phyloP scores from a whole-genome alignment of 1,140 invertebrate species.

The Drosophila trapezifrons region DNA sequence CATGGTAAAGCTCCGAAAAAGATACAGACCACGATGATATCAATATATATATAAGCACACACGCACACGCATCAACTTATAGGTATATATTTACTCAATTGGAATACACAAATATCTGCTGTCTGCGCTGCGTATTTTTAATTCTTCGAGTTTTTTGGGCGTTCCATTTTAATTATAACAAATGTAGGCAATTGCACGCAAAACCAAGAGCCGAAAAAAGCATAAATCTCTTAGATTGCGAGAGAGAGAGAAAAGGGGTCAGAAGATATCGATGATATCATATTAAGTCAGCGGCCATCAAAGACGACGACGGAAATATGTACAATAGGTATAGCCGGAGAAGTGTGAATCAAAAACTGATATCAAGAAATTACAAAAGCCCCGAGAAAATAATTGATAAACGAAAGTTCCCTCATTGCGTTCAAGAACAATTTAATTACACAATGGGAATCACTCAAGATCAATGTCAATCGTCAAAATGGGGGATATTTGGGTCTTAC shows the following conservation, averaged over 20 bases:
- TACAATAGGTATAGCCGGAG: not conserved
- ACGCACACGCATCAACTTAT: constrained; percentile 18
- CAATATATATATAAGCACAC: constrained; percentile 21
- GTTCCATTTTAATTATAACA: constrained; percentile 57
- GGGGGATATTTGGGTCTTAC: not conserved
- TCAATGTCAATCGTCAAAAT: constrained; percentile 3
- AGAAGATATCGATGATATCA: constrained; percentile 47
- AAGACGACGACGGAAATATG: constrained; percentile 12
- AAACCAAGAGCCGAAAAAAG: constrained; percentile 5
- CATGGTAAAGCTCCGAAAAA: constrained; percentile 40
- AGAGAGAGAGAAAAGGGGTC: not conserved
- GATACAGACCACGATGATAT: constrained; percentile 34
- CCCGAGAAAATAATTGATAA: constrained; percentile 10
- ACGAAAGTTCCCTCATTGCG: constrained; percentile 8
- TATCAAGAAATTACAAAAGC: constrained; percentile 19
- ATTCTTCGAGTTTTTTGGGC: constrained; percentile 39
- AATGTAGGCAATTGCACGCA: constrained; percentile 52
- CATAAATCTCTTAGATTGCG: constrained; percentile 43
- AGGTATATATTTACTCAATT: constrained; percentile 48
- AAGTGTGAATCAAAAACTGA: constrained; percentile 18
- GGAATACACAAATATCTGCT: constrained; percentile 33
- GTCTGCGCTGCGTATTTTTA: constrained; percentile 35
- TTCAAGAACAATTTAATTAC: constrained; percentile 33
- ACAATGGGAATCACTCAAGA: constrained; percentile 11
- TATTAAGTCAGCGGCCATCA: constrained; percentile 13